Evolutionary conservation across 2,113 vertebrate genomes (phyloP), one percentile per base, ranked within the genome.

Genomic region (Rhodinocichla rosea): DNA sequence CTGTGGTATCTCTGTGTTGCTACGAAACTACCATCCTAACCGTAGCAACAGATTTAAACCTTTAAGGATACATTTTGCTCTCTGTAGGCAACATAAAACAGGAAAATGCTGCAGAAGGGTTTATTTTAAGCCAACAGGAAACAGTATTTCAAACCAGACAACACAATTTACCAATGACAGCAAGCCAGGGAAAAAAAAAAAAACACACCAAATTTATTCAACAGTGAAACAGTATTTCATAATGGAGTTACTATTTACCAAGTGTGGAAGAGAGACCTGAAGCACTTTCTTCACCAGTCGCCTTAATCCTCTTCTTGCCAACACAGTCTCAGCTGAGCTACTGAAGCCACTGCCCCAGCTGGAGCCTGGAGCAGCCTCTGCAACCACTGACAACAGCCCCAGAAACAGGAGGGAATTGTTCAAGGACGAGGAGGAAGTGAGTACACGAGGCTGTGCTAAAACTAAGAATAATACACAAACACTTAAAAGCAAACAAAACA

Each of bases 61-160:
- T 14, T 24, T 40, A 47, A 73, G 55, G 50, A 76, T 11, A 33
- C 15, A 15, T 40, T 78, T 53, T 67, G 33, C 33, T 57, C 64
- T 45, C 65, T 47, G 56, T 21, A 59, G 57, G 44, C 20, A 37
- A 39, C 7, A 2, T 21, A 10, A 47, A 45, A 21, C 50, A 32
- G 24, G 15, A 3, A 5, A 75, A 70, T 13, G 14, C 33, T 68
- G 69, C 65, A 68, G 15, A 40, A 79, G 2, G 2, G 15, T 47
- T 76, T 76, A 45, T 68, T 73, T 85, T n/a, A 80, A 82, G 32
- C 47, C 74, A 90, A 62, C 10, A 65, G 70, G 47, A 95, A 95
- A 64, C 24, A 77, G 22, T 14, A 40, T 87, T 90, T 55, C 85
- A 62, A 91, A 78, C 23, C 33, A 40, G 65, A 75, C 75, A 90